Evolutionary conservation across 2,113 vertebrate genomes (phyloP).

Genomic region (Mugil cephalus): DNA sequence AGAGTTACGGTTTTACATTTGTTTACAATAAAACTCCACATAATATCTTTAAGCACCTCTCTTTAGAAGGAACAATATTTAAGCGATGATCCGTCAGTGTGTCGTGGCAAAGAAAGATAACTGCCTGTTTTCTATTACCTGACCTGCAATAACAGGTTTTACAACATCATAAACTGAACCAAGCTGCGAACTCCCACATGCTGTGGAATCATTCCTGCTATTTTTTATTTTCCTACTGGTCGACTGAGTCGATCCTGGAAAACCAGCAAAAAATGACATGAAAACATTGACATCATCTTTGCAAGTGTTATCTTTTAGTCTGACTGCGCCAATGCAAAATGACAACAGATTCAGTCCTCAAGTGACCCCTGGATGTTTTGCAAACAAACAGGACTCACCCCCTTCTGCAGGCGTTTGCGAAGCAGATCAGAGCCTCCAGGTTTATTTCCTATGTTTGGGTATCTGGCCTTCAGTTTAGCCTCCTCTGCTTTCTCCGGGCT

Average conservation of each 20-base stretch:
- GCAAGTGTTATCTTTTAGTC: no score
- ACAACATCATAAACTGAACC: not conserved
- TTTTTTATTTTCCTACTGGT: not conserved
- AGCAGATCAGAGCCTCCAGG: constrained; percentile 97
- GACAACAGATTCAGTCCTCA: not conserved
- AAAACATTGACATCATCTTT: no score
- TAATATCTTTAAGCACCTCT: not conserved
- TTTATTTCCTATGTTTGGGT: constrained; percentile 95
- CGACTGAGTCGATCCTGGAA: not conserved
- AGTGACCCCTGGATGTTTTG: constrained; percentile 19
- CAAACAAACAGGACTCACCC: constrained; percentile 86
- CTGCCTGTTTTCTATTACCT: not conserved
- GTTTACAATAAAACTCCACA: not conserved
- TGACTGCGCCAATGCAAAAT: no score
- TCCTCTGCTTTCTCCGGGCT: constrained; percentile 96
- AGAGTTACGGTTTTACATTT: not conserved
- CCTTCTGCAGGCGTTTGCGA: constrained; percentile 96
- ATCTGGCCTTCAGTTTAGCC: constrained; percentile 96
- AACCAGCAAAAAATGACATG: not conserved
- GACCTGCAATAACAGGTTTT: not conserved
- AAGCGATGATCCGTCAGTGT: no score
- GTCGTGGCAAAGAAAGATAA: no score
- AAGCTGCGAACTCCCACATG: not conserved
- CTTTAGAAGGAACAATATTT: not conserved
- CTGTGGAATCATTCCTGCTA: not conserved